Evolutionary conservation across 2,888 invertebrate species (phyloP).

Genomic region (Sinodicranocentrus sp.): DNA sequence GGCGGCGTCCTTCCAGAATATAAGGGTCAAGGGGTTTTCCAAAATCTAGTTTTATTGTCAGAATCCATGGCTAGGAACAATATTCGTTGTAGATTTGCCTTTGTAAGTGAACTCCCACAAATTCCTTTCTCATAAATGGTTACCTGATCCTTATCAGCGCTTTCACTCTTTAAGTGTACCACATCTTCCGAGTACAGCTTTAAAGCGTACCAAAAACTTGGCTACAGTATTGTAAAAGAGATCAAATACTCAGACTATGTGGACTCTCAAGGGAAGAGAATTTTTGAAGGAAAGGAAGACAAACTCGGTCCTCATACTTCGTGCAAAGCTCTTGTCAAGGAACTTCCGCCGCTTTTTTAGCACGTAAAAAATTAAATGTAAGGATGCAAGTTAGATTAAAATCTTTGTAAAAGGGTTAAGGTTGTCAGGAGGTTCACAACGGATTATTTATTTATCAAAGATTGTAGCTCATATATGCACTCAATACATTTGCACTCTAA

Average conservation of each 20-base stretch:
- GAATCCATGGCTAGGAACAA: conserved; percentile 39
- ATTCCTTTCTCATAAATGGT: background rate
- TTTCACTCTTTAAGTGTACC: conserved; percentile 16
- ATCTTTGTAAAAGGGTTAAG: too few relatives aligned
- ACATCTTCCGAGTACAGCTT: conserved; percentile 56
- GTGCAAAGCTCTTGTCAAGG: conserved; percentile 32
- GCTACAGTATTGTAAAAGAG: conserved; percentile 45
- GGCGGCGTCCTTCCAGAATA: conserved; percentile 10
- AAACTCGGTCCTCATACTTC: conserved; percentile 2
- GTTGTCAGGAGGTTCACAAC: too few relatives aligned
- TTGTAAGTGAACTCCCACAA: conserved; percentile 13
- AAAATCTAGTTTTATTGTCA: conserved; percentile 10
- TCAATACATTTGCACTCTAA: too few relatives aligned
- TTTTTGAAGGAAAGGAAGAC: conserved; percentile 42
- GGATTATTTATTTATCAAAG: too few relatives aligned
- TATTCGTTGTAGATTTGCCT: conserved; percentile 33
- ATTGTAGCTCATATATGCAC: too few relatives aligned
- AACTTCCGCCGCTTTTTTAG: background rate
- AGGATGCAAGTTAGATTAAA: too few relatives aligned
- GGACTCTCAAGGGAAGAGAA: conserved; percentile 36
- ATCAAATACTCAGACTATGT: conserved; percentile 50
- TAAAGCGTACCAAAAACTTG: conserved; percentile 15
- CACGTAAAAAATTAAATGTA: too few relatives aligned
- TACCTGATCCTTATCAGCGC: background rate
- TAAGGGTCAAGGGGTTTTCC: conserved; percentile 18